Conservation (phyloP, 92 coral and sea anemone species). For the Zoanthus solanderi region DNA sequence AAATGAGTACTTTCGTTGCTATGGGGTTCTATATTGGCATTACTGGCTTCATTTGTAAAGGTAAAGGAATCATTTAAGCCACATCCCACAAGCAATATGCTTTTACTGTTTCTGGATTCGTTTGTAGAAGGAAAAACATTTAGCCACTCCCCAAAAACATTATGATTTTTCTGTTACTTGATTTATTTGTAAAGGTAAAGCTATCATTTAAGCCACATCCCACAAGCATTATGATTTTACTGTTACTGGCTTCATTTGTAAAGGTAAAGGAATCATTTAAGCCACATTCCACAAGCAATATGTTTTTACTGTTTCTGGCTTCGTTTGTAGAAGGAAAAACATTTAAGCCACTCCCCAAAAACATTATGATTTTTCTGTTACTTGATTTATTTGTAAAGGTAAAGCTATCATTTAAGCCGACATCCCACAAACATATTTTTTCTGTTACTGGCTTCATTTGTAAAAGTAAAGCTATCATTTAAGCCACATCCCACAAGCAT, state of each 20-base stretch:
- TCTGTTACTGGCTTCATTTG: not conserved
- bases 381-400: too few relatives aligned
- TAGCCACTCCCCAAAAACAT: too few relatives aligned
- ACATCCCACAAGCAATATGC: too few relatives aligned
- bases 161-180: not conserved
- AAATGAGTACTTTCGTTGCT: slow-evolving; percentile 88
- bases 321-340: not conserved
- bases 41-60: slow-evolving; percentile 97
- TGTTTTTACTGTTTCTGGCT: not conserved
- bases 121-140: not conserved
- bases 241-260: slow-evolving; percentile 90
- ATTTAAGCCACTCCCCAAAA: too few relatives aligned
- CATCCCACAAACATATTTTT: too few relatives aligned
- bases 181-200: too few relatives aligned
- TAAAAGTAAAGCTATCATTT: too few relatives aligned
- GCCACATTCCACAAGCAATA: too few relatives aligned
- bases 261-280: slow-evolving; percentile 68
- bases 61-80: slow-evolving; percentile 42
- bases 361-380: not conserved
- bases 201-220: not conserved
- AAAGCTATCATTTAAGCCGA: not conserved
- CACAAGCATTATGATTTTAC: too few relatives aligned
- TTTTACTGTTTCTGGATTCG: not conserved
- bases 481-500: not conserved
- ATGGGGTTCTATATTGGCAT: slow-evolving; percentile 99